phyloP scores from a whole-genome alignment of 1,140 invertebrate species.

The Trigoniulus corallinus region DNA sequence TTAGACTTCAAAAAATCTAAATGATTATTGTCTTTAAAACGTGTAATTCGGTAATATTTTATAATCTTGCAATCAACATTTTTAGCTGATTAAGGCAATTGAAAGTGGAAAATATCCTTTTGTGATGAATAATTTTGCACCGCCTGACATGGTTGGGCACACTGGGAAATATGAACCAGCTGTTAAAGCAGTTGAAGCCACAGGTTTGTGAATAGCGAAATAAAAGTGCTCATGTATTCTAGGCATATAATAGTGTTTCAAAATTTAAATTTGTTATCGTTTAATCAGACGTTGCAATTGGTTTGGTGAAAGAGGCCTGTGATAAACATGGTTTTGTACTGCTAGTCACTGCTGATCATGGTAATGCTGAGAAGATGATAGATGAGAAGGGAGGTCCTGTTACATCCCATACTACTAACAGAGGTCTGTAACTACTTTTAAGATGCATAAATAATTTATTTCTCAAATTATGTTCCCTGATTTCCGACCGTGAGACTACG shows the following conservation, averaged over 20 bases:
- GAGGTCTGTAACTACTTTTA: slow-evolving; percentile 11
- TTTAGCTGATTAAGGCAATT: slow-evolving; percentile 26
- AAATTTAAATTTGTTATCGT: background rate
- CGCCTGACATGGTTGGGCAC: slow-evolving; percentile 34
- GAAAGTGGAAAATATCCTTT: slow-evolving; percentile 26
- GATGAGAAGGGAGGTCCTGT: slow-evolving; percentile 27
- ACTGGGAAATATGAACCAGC: slow-evolving; percentile 31
- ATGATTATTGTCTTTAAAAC: too few species aligned
- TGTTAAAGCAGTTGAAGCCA: slow-evolving; percentile 28
- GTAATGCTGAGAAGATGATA: slow-evolving; percentile 32
- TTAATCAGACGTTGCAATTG: slow-evolving; percentile 20
- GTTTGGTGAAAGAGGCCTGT: slow-evolving; percentile 25
- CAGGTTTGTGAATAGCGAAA: slow-evolving; percentile 18
- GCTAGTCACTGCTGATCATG: slow-evolving; percentile 31
- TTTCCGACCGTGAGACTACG: background rate
- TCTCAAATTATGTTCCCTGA: slow-evolving; percentile 1
- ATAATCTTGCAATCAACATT: too few species aligned
- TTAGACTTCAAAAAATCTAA: too few species aligned
- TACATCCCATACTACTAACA: slow-evolving; percentile 31
- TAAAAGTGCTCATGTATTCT: background rate
- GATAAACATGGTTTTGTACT: slow-evolving; percentile 25
- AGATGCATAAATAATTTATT: slow-evolving; percentile 9
- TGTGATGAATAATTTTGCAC: slow-evolving; percentile 35
- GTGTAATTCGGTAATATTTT: too few species aligned
- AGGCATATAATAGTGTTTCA: background rate